phyloP scores from a whole-genome alignment of 2,888 invertebrate species.

The Allacma fusca region DNA sequence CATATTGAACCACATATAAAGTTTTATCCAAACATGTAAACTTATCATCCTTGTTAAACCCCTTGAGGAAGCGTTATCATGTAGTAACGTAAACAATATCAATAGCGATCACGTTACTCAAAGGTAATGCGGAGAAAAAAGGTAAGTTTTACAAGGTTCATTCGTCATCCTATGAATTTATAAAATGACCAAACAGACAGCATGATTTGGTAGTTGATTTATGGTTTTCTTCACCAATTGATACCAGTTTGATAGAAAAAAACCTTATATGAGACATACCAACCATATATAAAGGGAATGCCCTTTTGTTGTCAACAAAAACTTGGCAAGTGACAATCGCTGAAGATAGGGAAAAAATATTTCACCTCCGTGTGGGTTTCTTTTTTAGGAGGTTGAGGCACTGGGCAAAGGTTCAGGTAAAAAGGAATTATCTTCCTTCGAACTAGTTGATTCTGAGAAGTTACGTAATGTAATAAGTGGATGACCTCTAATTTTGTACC shows the following conservation, averaged over 20 bases:
- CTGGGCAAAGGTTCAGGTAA: background rate
- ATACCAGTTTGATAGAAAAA: background rate
- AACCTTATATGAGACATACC: background rate
- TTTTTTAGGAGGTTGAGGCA: background rate
- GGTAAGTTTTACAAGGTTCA: no score
- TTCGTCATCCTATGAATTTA: no score
- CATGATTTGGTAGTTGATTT: background rate
- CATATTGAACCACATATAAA: no score
- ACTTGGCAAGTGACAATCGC: background rate
- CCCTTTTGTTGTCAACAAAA: conserved; percentile 6
- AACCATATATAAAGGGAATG: background rate
- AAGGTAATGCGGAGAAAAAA: no score
- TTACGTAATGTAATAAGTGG: no score
- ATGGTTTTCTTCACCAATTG: background rate
- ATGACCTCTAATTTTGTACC: no score
- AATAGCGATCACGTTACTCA: no score
- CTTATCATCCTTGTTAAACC: no score
- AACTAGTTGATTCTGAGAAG: background rate
- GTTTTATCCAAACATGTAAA: no score
- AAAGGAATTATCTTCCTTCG: background rate
- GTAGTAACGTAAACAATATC: no score
- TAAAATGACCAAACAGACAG: no score
- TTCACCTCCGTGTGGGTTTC: background rate
- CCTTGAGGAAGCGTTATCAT: no score
- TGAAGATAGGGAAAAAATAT: background rate